Percentiles rank a stretch among this genome's conserved stretches.
phyloP scores from a whole-genome alignment of 2,113 vertebrate species.

The Chaetodon trifascialis region DNA sequence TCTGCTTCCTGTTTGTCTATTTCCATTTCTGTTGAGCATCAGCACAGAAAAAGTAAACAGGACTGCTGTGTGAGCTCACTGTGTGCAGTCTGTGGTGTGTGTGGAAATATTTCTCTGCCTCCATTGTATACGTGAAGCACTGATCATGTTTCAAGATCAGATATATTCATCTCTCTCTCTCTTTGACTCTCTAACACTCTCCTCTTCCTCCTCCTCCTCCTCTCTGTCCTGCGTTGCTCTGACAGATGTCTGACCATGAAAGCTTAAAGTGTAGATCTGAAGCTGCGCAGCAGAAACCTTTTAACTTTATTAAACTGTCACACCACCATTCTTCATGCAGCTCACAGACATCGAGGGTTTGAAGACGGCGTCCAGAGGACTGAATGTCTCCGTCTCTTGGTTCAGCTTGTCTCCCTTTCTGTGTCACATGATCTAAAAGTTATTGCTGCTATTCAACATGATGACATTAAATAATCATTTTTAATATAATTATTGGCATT shows the following conservation, averaged over 20 bases:
- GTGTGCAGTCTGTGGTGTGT: too few relatives aligned
- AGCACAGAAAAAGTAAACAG: too few relatives aligned
- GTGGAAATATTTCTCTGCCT: too few relatives aligned
- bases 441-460: constrained; percentile 9
- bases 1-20: too few relatives aligned
- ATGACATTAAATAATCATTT: constrained; percentile 2
- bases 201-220: constrained; percentile 2
- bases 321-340: constrained; percentile 54
- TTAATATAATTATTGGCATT: neutral
- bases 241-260: constrained; percentile 54
- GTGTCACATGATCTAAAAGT: constrained; percentile 7
- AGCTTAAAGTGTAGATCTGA: constrained; percentile 51
- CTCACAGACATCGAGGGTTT: constrained; percentile 47
- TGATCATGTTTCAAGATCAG: constrained; percentile 24
- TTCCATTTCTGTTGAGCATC: too few relatives aligned
- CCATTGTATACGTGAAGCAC: neutral
- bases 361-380: constrained; percentile 24
- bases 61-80: too few relatives aligned
- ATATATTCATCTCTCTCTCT: neutral
- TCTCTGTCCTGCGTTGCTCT: constrained; percentile 28
- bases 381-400: neutral
- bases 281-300: constrained; percentile 64
- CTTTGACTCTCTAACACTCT: neutral
- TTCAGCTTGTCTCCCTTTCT: constrained; percentile 8
- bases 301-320: constrained; percentile 77